phyloP scores from a whole-genome alignment of 2,113 vertebrate genomes.

The Malurus melanocephalus region DNA sequence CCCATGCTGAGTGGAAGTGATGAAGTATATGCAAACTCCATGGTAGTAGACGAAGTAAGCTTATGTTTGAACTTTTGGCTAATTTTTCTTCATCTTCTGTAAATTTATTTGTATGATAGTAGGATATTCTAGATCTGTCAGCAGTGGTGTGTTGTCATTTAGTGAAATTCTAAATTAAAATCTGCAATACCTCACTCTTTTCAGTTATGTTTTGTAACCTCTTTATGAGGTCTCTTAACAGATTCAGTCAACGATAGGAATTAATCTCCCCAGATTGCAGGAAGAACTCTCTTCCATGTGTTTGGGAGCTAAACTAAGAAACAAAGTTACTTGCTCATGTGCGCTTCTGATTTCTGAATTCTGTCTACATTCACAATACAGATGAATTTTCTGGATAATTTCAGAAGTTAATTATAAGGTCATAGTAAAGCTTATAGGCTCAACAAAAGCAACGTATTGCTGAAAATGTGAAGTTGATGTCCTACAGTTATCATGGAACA shows the following conservation, averaged over 20 bases:
- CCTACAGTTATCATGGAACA: not conserved
- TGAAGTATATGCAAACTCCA: conserved; percentile 82
- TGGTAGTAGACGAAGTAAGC: conserved; percentile 84
- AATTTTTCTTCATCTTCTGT: not conserved
- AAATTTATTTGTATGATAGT: not conserved
- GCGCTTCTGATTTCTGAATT: not conserved
- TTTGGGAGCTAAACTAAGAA: not conserved
- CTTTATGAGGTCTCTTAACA: not conserved
- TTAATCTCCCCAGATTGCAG: not conserved
- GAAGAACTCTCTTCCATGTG: not conserved
- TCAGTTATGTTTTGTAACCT: not conserved
- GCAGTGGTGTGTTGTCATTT: not conserved
- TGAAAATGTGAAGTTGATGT: not conserved
- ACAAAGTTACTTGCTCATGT: not conserved
- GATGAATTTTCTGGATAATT: not conserved
- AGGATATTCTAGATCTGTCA: not conserved
- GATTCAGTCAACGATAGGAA: not conserved
- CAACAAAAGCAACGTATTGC: not conserved
- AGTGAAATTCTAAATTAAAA: not conserved
- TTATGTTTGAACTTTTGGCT: not conserved
- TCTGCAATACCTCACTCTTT: not conserved
- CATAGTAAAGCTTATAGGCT: not conserved
- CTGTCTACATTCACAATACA: not conserved
- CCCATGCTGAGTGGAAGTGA: conserved; percentile 70
- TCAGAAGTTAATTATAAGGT: not conserved